Conservation (phyloP, 2,888 invertebrate species). For the Homarus gammarus region DNA sequence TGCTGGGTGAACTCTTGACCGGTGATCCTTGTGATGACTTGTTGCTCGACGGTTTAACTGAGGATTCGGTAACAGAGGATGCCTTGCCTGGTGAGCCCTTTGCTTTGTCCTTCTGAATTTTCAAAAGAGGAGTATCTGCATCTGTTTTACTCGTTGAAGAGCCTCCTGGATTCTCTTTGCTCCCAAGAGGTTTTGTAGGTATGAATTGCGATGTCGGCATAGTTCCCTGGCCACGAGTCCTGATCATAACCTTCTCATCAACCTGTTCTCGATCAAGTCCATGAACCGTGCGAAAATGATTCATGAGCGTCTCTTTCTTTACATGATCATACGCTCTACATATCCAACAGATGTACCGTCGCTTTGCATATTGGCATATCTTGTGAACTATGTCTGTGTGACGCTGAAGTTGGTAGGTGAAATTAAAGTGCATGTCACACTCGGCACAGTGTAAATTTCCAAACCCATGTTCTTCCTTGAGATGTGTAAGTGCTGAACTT, state of each 20-base stretch:
- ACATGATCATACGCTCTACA: slow-evolving; percentile 75
- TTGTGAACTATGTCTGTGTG: slow-evolving; percentile 76
- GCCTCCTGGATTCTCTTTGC: slow-evolving; percentile 55
- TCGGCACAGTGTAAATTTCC: slow-evolving; percentile 69
- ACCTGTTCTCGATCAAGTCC: slow-evolving; percentile 68
- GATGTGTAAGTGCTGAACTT: slow-evolving; percentile 66
- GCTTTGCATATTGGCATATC: slow-evolving; percentile 73
- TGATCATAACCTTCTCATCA: slow-evolving; percentile 74
- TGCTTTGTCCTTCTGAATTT: slow-evolving; percentile 37
- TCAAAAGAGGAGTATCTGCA: neutral
- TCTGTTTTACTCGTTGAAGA: slow-evolving; percentile 29
- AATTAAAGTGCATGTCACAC: slow-evolving; percentile 75
- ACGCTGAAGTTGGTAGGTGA: slow-evolving; percentile 74
- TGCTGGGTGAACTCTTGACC: slow-evolving; percentile 19
- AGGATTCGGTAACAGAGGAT: slow-evolving; percentile 12
- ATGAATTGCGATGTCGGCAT: slow-evolving; percentile 76
- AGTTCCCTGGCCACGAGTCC: slow-evolving; percentile 75
- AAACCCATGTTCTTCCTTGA: slow-evolving; percentile 75
- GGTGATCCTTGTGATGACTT: slow-evolving; percentile 37
- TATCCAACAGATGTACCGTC: slow-evolving; percentile 76
- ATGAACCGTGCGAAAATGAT: slow-evolving; percentile 74
- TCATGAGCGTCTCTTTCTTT: slow-evolving; percentile 75
- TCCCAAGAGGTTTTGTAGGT: slow-evolving; percentile 74
- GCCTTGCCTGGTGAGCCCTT: slow-evolving; percentile 46
- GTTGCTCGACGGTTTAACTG: slow-evolving; percentile 26